phyloP scores from a whole-genome alignment of 2,888 invertebrate genomes.

The Philereme vetulata region DNA sequence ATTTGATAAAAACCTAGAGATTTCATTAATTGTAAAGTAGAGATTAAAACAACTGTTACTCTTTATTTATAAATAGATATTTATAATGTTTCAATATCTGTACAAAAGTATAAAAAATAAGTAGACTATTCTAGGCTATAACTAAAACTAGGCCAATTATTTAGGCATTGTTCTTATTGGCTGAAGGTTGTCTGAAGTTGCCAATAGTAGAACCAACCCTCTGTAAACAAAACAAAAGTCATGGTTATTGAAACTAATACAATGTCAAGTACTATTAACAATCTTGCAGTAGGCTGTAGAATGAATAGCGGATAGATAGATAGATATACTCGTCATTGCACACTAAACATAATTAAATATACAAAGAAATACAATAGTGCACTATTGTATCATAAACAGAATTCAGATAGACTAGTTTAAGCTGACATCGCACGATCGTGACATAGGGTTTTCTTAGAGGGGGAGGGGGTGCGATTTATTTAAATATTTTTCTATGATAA shows the following conservation, averaged over 20 bases:
- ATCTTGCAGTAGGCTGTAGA: too few relatives aligned
- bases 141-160: constrained; percentile 23
- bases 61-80: constrained; percentile 34
- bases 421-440: too few relatives aligned
- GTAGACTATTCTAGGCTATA: constrained; percentile 29
- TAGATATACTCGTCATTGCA: too few relatives aligned
- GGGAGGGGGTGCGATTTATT: too few relatives aligned
- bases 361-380: too few relatives aligned
- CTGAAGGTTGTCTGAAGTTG: constrained; percentile 56
- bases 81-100: constrained; percentile 51
- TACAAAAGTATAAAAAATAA: constrained; percentile 47
- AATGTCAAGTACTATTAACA: neutral
- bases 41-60: constrained; percentile 12
- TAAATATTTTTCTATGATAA: too few relatives aligned
- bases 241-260: neutral
- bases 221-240: constrained; percentile 56
- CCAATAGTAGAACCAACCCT: constrained; percentile 65
- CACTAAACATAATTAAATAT: too few relatives aligned
- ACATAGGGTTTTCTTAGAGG: too few relatives aligned
- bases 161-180: constrained; percentile 52
- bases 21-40: neutral
- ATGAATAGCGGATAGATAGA: too few relatives aligned
- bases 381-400: too few relatives aligned
- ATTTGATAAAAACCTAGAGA: too few relatives aligned
- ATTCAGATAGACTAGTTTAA: too few relatives aligned